Evolutionary conservation across 2,113 vertebrate genomes (phyloP), one percentile per base, ranked within the genome.

Genomic region (Isurus oxyrinchus): DNA sequence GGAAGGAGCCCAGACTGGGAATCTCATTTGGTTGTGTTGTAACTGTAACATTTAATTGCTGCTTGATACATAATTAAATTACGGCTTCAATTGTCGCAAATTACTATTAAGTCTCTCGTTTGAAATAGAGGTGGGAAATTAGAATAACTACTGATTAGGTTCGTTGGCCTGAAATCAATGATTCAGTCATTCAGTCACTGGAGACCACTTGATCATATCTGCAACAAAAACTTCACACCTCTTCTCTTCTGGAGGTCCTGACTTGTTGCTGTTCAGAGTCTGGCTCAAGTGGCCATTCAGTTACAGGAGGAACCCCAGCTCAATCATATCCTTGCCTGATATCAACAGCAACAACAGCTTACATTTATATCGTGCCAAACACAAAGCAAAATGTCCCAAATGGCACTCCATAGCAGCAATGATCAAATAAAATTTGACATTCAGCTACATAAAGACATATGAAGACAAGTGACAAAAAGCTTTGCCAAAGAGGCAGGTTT

Each of bases 121-220:
- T 69, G 72, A 69, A 53, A 53, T 53, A 53, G 94, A 95, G 94
- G 40, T 95, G 27, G 40, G 94, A 3, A 72, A 72, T 94, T 35
- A 69, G 40, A 95, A 69, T 95, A 72, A 67, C 66, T 95, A 40
- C 23, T 95, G 66, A 95, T 95, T 53, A 69, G 66, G 72, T 72
- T 69, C 44, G 53, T 95, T 95, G 94, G 94, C 23, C 63, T 72
- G 94, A 72, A 95, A 95, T 95, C 66, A 49, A 53, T 69, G 94
- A 44, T 31, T 13, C 40, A 44, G 25, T 53, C 94, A 44, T 31
- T 13, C 40, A 44, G 25, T 53, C 94, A 95, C 94, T 72, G 21
- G 94, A 44, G 66, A 49, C 66, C 63, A 69, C 40, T 69, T 21
- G n/a, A 95, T 53, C n/a, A 27, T 69, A 69, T 40, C 69, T 53